phyloP scores from a whole-genome alignment of 2,888 invertebrate genomes.

The Macropis europaea region DNA sequence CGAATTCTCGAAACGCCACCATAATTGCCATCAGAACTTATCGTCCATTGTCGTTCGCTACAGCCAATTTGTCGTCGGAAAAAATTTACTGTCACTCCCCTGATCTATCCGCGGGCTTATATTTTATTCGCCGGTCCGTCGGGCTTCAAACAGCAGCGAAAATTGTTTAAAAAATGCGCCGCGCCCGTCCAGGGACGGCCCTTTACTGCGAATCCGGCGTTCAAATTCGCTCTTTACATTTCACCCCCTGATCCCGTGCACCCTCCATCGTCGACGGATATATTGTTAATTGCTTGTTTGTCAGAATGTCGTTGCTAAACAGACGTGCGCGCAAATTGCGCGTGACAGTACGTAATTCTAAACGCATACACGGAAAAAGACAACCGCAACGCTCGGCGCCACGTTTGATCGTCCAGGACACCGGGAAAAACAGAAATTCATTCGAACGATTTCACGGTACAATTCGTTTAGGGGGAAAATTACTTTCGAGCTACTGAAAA shows the following conservation, averaged over 20 bases:
- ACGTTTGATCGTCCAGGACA: neutral
- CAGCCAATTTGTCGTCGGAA: neutral
- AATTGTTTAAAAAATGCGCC: conserved; percentile 17
- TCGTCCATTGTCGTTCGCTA: neutral
- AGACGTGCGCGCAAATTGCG: conserved; percentile 35
- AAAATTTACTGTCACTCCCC: neutral
- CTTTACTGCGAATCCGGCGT: conserved; percentile 42
- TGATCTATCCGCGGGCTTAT: conserved; percentile 9
- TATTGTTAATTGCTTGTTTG: conserved; percentile 51
- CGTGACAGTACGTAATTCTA: conserved; percentile 40
- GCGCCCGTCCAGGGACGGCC: conserved; percentile 10
- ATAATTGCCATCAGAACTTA: conserved; percentile 15
- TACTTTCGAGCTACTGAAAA: too few species aligned
- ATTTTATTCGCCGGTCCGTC: conserved; percentile 38
- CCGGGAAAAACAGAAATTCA: too few species aligned
- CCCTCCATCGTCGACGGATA: conserved; percentile 5
- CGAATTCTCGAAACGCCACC: neutral
- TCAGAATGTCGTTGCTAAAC: conserved; percentile 40
- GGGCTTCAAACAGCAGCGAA: neutral
- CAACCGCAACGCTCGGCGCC: neutral
- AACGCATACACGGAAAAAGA: conserved; percentile 23
- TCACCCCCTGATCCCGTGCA: too few species aligned
- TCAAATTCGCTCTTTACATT: conserved; percentile 40
- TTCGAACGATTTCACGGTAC: too few species aligned
- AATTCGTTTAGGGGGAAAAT: too few species aligned